Evolutionary conservation across 2,113 vertebrate species (phyloP).

Genomic region (Gorsachius goisagi): DNA sequence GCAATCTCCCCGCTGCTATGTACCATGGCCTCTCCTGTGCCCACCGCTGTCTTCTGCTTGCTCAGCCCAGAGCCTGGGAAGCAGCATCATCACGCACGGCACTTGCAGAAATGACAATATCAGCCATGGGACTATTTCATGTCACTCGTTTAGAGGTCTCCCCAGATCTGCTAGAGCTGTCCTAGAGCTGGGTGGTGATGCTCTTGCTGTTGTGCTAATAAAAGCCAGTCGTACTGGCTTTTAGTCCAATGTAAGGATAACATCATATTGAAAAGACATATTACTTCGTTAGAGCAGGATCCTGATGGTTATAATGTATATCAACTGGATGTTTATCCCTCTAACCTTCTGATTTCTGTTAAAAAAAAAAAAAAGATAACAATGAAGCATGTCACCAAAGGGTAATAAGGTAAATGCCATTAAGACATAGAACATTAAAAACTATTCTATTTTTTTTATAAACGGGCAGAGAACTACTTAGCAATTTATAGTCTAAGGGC

Average conservation of each 20-base stretch:
- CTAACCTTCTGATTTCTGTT: not conserved
- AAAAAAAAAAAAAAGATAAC: not conserved
- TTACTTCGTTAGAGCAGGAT: not conserved
- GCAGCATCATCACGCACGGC: accelerated
- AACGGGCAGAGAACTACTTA: not conserved
- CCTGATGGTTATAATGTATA: not conserved
- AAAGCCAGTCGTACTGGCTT: not conserved
- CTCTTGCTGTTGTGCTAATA: not conserved
- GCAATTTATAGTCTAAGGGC: not conserved
- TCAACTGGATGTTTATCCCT: not conserved
- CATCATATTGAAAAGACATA: not conserved
- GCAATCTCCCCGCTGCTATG: not conserved
- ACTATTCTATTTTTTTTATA: not conserved
- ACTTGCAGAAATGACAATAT: not conserved
- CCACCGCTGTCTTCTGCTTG: not conserved
- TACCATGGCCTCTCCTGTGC: not conserved
- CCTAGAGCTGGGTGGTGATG: not conserved
- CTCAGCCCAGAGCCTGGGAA: not conserved
- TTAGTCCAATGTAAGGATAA: not conserved
- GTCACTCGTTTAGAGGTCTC: not conserved
- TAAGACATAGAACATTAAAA: not conserved
- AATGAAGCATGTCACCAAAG: not conserved
- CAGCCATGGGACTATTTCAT: not conserved
- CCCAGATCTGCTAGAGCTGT: not conserved
- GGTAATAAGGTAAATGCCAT: not conserved